Evolutionary conservation across 2,113 vertebrate genomes (phyloP).

Genomic region (Canis aureus): DNA sequence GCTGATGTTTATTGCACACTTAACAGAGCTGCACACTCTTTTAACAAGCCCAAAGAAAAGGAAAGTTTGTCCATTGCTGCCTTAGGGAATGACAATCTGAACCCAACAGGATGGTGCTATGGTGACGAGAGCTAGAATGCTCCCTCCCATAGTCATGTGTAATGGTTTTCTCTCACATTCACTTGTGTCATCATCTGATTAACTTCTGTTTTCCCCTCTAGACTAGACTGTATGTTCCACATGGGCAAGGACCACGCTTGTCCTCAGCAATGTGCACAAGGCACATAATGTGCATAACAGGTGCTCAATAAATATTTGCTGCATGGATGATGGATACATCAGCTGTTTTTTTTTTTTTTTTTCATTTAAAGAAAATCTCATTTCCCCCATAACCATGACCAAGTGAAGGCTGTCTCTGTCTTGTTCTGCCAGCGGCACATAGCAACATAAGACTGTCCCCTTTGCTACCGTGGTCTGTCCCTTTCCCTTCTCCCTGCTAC

Average conservation of each 20-base stretch:
- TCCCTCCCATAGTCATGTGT: accelerated
- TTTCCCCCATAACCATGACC: background rate
- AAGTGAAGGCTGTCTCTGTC: background rate
- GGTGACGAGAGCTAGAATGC: background rate
- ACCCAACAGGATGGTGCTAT: background rate
- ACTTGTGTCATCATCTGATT: background rate
- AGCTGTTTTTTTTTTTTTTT: background rate
- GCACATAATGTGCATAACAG: background rate
- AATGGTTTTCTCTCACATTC: background rate
- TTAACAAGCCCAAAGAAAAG: background rate
- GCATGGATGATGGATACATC: background rate
- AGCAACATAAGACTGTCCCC: background rate
- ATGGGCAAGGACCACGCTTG: background rate
- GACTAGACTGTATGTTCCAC: background rate
- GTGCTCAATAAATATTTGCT: background rate
- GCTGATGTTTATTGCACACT: background rate
- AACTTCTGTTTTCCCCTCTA: background rate
- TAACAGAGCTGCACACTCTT: background rate
- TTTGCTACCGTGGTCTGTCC: background rate
- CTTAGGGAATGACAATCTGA: background rate
- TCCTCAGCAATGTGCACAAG: background rate
- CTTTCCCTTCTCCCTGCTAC: background rate
- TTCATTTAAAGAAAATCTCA: background rate
- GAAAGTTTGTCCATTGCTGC: background rate
- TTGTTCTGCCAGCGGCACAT: accelerated